Percentiles rank a stretch among this genome's conserved stretches.
Evolutionary conservation across 1,140 invertebrate species (phyloP).

Genomic region (Dendroctonus ponderosae): DNA sequence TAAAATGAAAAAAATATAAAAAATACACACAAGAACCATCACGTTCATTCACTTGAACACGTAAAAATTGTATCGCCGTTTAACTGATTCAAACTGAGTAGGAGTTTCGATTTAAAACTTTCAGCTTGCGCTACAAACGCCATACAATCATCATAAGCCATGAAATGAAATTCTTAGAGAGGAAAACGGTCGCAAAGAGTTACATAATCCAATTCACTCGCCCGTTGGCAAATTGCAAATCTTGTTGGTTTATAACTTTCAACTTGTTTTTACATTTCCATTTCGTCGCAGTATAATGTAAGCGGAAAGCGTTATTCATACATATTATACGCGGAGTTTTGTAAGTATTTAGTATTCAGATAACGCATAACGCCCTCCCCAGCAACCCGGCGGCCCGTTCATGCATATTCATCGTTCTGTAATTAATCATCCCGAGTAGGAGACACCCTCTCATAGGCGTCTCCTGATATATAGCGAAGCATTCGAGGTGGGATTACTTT

Average conservation of each 20-base stretch:
- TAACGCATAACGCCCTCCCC: slow-evolving; percentile 37
- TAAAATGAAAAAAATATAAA: too few relatives aligned
- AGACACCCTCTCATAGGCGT: slow-evolving; percentile 15
- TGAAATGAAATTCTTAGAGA: too few relatives aligned
- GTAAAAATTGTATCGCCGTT: too few relatives aligned
- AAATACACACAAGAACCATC: too few relatives aligned
- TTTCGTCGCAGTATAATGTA: slow-evolving; percentile 16
- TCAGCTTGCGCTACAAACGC: too few relatives aligned
- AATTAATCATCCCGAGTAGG: slow-evolving; percentile 43
- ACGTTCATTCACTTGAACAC: too few relatives aligned
- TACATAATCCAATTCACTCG: too few relatives aligned
- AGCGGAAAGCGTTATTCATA: slow-evolving; percentile 30
- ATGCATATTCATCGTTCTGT: slow-evolving; percentile 47
- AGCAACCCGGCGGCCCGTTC: slow-evolving; percentile 32
- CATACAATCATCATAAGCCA: too few relatives aligned
- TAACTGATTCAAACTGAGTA: too few relatives aligned
- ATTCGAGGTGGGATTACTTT: too few relatives aligned
- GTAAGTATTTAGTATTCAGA: slow-evolving; percentile 46
- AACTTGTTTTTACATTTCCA: slow-evolving; percentile 25
- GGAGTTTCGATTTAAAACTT: too few relatives aligned
- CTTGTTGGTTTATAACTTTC: slow-evolving; percentile 21
- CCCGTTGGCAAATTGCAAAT: background rate
- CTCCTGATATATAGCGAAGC: background rate
- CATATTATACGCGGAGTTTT: slow-evolving; percentile 34
- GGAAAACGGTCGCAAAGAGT: too few relatives aligned